Base-by-base conservation (phyloP, 2,888 invertebrate genomes). In the Agriopis marginaria region DNA sequence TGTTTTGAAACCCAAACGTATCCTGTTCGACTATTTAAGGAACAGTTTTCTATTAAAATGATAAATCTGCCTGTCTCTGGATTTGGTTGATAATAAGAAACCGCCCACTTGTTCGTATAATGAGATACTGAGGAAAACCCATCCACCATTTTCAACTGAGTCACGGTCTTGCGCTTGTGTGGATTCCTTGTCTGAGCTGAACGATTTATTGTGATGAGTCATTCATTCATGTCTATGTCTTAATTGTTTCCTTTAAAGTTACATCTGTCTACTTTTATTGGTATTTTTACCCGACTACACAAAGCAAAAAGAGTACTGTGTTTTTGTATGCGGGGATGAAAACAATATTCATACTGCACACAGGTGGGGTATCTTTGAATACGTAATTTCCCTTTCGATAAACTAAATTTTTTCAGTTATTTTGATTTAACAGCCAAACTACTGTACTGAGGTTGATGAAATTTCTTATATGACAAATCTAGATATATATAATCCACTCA, bases 101-200 rank as follows among this genome's bases (percentile, higher is more conserved):
- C 64, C 51, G 49, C 54, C 66, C 61, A 66, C 70, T 14, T 77
- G 76, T 66, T 72, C 59, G 10, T 68, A 74, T 68, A 68, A 74
- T 77, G 74, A 78, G 82, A 79, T 78, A 81, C 78, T 75, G 75
- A 75, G 79, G 79, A 78, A 83, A 85, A 74, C 76, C 83, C 79
- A 70, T 71, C 68, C 71, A 17, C 47, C 70, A 65, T 66, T 70
- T 54, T 68, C 39, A 51, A 70, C 70, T 83, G 82, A 85, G 69
- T 83, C 84, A 81, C 62, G 66, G 68, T 68, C 42, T 58, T 64
- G 63, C 42, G 7, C 50, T 65, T 47, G 56, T 55, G 51, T 44
- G 65, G 58, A 53, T 69, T 62, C 64, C 56, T 49, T 17, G 49
- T 53, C n/a, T 53, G 32, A 39, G 9, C 12, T 40, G 12, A 51